A percentile compares a stretch with the other conserved stretches of the same genome.
Evolutionary conservation across 2,888 invertebrate species (phyloP).

Genomic region (Cheilosia impressa): DNA sequence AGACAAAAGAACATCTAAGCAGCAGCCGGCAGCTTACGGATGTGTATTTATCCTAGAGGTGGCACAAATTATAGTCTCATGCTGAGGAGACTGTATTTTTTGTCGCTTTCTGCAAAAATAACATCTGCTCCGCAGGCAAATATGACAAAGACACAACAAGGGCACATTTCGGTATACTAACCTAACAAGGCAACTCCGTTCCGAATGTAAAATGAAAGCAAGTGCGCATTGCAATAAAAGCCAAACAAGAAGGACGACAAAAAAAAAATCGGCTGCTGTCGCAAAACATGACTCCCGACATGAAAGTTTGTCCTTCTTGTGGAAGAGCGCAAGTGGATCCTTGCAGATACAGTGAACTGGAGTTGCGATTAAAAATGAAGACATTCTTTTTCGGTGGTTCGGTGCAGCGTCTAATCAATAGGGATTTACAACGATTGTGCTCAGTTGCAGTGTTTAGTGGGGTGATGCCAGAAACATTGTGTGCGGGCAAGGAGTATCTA

Average conservation of each 20-base stretch:
- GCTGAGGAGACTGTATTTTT: slow-evolving; percentile 16
- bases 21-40: slow-evolving; percentile 40
- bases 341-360: slow-evolving; percentile 10
- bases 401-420: no score
- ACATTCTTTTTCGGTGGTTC: slow-evolving; percentile 5
- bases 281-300: slow-evolving; percentile 38
- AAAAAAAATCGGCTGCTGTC: slow-evolving; percentile 46
- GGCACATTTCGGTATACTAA: slow-evolving; percentile 46
- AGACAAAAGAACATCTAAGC: slow-evolving; percentile 47
- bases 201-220: slow-evolving; percentile 43
- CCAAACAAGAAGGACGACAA: slow-evolving; percentile 17
- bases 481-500: no score
- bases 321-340: slow-evolving; percentile 1
- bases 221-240: slow-evolving; percentile 26
- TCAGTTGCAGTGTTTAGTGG: no score
- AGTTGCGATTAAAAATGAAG: neutral
- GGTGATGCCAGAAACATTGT: no score
- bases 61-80: slow-evolving; percentile 43
- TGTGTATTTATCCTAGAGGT: slow-evolving; percentile 36
- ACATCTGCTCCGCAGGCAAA: slow-evolving; percentile 57
- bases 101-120: slow-evolving; percentile 30
- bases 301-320: slow-evolving; percentile 37
- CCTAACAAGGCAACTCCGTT: slow-evolving; percentile 57
- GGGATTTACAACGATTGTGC: no score
- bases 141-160: slow-evolving; percentile 63